Evolutionary conservation across 2,797 vertebrate genomes (phyloP).

Genomic region (Remorina albescens): DNA sequence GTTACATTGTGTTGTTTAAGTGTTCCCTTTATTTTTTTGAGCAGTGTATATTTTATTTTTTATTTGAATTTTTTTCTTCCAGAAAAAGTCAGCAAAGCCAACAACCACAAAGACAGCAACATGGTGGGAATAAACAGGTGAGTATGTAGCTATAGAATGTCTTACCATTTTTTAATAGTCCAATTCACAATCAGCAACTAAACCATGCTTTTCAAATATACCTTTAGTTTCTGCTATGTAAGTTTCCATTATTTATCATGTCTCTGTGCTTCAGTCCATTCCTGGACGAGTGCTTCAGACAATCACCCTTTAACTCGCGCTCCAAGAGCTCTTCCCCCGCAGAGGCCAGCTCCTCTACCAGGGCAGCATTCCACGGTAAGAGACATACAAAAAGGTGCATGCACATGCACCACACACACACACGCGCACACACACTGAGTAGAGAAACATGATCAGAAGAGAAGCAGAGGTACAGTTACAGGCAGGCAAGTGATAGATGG

Average conservation of each 20-base stretch:
- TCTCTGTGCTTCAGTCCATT: constrained; percentile 88
- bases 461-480: constrained; percentile 12
- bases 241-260: constrained; percentile 37
- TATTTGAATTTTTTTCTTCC: constrained; percentile 63
- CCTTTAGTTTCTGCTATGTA: constrained; percentile 21
- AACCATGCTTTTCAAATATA: background rate
- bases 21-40: too few relatives aligned
- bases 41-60: too few relatives aligned
- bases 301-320: constrained; percentile 96
- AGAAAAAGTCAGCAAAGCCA: constrained; percentile 99
- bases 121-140: constrained; percentile 94
- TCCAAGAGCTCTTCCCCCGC: constrained; percentile 94
- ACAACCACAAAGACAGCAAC: constrained; percentile 94
- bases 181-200: background rate
- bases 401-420: constrained; percentile 10
- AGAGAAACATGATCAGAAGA: background rate
- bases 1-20: too few relatives aligned
- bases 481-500: constrained; percentile 1
- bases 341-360: constrained; percentile 90
- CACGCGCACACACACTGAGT: background rate
- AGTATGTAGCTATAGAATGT: constrained; percentile 53
- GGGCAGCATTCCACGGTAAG: constrained; percentile 89
- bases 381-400: constrained; percentile 16
- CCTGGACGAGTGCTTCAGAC: constrained; percentile 98
- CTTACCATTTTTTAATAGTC: background rate